Conservation (phyloP, 2,888 invertebrate genomes). For the Seira ritae region DNA sequence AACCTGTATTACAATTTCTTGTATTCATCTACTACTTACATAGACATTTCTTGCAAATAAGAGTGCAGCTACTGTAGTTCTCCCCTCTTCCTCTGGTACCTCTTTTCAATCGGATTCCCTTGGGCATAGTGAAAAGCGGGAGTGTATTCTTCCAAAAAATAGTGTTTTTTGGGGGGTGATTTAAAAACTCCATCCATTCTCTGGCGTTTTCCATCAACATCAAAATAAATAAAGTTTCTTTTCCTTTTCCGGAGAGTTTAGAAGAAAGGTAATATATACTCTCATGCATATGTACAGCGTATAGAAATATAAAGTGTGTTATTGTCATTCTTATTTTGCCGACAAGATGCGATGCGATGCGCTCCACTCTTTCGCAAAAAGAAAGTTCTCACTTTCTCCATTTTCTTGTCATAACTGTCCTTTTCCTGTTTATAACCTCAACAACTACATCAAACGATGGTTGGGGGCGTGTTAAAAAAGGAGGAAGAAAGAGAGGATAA, state of each 20-base stretch:
- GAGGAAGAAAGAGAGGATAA: too few species aligned
- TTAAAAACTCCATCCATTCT: slow-evolving; percentile 42
- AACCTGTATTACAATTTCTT: not conserved
- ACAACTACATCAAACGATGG: not conserved
- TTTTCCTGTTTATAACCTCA: slow-evolving; percentile 2
- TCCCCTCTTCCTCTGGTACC: slow-evolving; percentile 12
- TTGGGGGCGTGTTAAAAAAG: too few species aligned
- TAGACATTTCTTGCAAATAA: not conserved
- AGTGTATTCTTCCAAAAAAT: slow-evolving; percentile 35
- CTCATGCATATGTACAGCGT: too few species aligned
- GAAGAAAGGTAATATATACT: too few species aligned
- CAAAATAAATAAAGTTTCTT: slow-evolving; percentile 7
- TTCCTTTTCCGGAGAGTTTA: too few species aligned
- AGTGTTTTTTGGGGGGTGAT: slow-evolving; percentile 45
- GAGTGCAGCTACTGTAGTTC: slow-evolving; percentile 35
- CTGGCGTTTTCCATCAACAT: slow-evolving; percentile 40
- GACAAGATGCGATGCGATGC: not conserved
- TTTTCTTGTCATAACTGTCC: slow-evolving; percentile 7
- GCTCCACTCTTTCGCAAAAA: not conserved
- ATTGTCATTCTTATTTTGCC: not conserved
- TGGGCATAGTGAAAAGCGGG: slow-evolving; percentile 55
- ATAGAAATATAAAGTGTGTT: not conserved
- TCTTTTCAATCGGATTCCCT: slow-evolving; percentile 39
- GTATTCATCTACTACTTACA: not conserved
- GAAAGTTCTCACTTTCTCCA: not conserved